Conservation (phyloP, 2,888 invertebrate species). For the Allygus modestus region DNA sequence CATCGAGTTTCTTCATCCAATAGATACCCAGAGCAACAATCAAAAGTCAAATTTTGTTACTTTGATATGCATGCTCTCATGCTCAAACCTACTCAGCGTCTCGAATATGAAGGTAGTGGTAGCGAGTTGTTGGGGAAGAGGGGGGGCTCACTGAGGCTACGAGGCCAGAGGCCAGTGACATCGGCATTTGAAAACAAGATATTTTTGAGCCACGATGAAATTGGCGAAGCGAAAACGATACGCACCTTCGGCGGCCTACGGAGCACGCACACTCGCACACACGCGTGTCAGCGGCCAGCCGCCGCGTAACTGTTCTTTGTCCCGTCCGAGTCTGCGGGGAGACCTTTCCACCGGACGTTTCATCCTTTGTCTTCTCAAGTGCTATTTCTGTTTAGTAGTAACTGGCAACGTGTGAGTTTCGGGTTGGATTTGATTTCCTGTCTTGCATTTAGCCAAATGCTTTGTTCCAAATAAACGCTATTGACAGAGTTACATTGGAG, state of each 20-base stretch:
- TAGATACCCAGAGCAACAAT: too few species aligned
- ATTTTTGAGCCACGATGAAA: slow-evolving; percentile 50
- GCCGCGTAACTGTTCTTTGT: background rate
- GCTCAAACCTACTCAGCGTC: too few species aligned
- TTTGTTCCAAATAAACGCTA: too few species aligned
- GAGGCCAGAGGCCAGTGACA: slow-evolving; percentile 39
- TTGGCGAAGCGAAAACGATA: slow-evolving; percentile 54
- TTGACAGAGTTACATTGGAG: too few species aligned
- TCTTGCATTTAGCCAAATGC: too few species aligned
- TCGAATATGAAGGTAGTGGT: background rate
- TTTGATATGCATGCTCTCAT: too few species aligned
- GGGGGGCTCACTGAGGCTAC: too few species aligned
- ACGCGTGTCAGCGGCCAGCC: background rate
- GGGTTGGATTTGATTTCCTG: too few species aligned
- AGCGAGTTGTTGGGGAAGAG: background rate
- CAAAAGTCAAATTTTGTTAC: too few species aligned
- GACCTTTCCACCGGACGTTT: background rate
- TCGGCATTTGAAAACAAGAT: slow-evolving; percentile 59
- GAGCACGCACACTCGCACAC: background rate
- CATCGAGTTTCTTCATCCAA: too few species aligned
- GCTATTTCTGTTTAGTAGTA: background rate
- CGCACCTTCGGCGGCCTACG: background rate
- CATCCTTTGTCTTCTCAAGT: background rate
- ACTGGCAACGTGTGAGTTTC: background rate
- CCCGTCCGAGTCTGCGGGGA: background rate